These are phyloP conservation scores for Enteromius argenteus DNA, from an alignment of 2,797 vertebrate species.

Conservation along the genomic window DNA sequence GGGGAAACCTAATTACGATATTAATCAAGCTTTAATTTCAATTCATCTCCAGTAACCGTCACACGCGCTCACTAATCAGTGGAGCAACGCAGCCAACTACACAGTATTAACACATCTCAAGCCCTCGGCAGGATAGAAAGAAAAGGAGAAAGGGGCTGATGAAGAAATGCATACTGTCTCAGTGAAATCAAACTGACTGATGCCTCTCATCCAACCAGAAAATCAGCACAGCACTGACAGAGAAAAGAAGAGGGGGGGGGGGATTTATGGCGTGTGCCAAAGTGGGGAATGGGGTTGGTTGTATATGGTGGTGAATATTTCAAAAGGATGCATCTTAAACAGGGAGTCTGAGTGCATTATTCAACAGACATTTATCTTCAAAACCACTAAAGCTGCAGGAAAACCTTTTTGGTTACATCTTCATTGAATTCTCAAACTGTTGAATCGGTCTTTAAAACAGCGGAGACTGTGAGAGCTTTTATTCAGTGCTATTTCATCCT, in stretches of 20 bases:
- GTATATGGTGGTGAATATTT: slow-evolving; percentile 31
- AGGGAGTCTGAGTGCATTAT: slow-evolving; percentile 24
- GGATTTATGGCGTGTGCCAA: slow-evolving; percentile 43
- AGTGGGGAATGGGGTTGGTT: slow-evolving; percentile 13
- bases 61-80: slow-evolving; percentile 75
- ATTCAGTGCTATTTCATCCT: slow-evolving; percentile 16
- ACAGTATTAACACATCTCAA: slow-evolving; percentile 77
- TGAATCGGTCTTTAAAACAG: not conserved
- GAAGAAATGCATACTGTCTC: slow-evolving; percentile 68
- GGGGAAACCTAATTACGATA: slow-evolving; percentile 74
- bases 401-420: slow-evolving; percentile 18
- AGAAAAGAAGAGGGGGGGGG: slow-evolving; percentile 23
- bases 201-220: slow-evolving; percentile 67
- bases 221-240: slow-evolving; percentile 60
- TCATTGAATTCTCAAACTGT: slow-evolving; percentile 29
- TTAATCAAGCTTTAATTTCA: slow-evolving; percentile 79
- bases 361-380: slow-evolving; percentile 28
- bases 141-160: slow-evolving; percentile 55
- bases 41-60: slow-evolving; percentile 75
- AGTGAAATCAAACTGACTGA: slow-evolving; percentile 71
- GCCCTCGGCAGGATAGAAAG: slow-evolving; percentile 37
- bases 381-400: not conserved
- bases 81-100: slow-evolving; percentile 73
- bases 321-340: slow-evolving; percentile 20
- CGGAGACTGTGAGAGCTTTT: not conserved